These are phyloP conservation scores for Listronotus oregonensis DNA, from an alignment of 1,140 invertebrate species.

Conservation along the genomic window DNA sequence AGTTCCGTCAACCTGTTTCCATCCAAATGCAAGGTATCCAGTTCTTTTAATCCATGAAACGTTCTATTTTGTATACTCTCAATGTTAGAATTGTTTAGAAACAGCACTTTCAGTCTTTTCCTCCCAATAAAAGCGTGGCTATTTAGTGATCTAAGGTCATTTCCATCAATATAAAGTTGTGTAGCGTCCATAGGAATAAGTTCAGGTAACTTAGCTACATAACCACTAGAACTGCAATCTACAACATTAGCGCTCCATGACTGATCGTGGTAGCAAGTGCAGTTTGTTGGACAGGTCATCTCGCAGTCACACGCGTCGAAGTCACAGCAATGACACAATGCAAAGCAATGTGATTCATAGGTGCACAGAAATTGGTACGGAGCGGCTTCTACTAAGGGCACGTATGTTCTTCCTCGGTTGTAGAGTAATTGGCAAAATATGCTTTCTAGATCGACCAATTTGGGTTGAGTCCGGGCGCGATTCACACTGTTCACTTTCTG, in stretches of 20 bases:
- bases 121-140: slow-evolving; percentile 91
- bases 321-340: slow-evolving; percentile 90
- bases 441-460: slow-evolving; percentile 84
- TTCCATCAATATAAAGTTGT: slow-evolving; percentile 87
- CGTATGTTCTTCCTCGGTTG: slow-evolving; percentile 76
- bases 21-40: slow-evolving; percentile 73
- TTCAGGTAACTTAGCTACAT: slow-evolving; percentile 73
- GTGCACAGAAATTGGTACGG: slow-evolving; percentile 89
- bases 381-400: slow-evolving; percentile 81
- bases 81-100: slow-evolving; percentile 84
- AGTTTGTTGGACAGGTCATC: slow-evolving; percentile 91
- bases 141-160: slow-evolving; percentile 74
- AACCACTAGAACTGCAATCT: slow-evolving; percentile 79
- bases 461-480: slow-evolving; percentile 78
- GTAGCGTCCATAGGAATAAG: slow-evolving; percentile 93
- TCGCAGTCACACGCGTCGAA: slow-evolving; percentile 94
- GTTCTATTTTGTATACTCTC: slow-evolving; percentile 86
- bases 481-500: slow-evolving; percentile 82
- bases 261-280: slow-evolving; percentile 90
- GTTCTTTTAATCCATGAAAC: slow-evolving; percentile 83
- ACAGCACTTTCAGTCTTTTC: slow-evolving; percentile 81
- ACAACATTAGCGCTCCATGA: slow-evolving; percentile 92
- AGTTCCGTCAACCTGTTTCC: slow-evolving; percentile 67
- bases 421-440: slow-evolving; percentile 88
- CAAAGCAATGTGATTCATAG: slow-evolving; percentile 88